Conservation (phyloP, 2,888 invertebrate genomes). For the Tridacna gigas region DNA sequence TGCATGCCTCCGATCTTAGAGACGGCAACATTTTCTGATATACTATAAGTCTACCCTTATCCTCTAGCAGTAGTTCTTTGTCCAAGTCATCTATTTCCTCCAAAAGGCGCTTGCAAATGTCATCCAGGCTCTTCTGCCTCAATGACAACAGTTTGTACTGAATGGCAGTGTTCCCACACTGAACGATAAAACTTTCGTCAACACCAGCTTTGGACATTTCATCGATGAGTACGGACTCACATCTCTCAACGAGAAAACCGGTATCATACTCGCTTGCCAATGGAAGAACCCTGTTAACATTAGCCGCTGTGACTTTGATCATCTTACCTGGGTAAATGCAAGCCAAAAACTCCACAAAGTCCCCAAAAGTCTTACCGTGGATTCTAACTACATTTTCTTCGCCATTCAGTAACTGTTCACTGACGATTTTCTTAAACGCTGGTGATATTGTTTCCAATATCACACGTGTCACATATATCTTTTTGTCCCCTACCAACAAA, state of each 20-base stretch:
- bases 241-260: not conserved
- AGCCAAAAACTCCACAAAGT: constrained; percentile 7
- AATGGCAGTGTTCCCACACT: too few species aligned
- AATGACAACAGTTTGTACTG: not conserved
- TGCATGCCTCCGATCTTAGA: constrained; percentile 1
- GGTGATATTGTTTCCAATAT: not conserved
- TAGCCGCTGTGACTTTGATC: not conserved
- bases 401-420: not conserved
- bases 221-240: not conserved
- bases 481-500: not conserved
- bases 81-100: not conserved
- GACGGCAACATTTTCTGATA: not conserved
- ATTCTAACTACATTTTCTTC: not conserved
- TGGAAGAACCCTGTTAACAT: not conserved
- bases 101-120: not conserved
- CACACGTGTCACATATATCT: not conserved
- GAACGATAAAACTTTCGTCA: too few species aligned
- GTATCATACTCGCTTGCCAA: not conserved
- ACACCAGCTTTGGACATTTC: too few species aligned
- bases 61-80: not conserved
- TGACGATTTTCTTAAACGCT: not conserved
- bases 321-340: constrained; percentile 8
- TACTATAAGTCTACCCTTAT: not conserved
- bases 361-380: not conserved
- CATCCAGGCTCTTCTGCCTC: not conserved